Percentiles rank a stretch among this genome's conserved stretches.
Evolutionary conservation across 2,888 invertebrate species (phyloP).

Genomic region (Trachelus iudaicus): DNA sequence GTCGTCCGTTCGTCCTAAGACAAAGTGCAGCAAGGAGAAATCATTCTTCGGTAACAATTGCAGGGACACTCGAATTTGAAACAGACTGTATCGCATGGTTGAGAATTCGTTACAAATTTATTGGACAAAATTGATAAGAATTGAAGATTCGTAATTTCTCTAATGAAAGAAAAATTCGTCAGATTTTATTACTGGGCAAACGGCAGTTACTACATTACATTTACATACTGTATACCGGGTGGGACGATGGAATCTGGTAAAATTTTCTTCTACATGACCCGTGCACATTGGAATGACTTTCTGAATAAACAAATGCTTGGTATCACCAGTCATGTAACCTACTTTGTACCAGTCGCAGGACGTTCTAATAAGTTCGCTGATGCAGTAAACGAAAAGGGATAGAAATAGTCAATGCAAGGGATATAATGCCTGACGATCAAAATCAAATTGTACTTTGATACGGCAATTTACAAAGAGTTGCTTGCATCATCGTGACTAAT

Average conservation of each 20-base stretch:
- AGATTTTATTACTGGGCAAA: too few species aligned
- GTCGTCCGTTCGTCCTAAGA: not conserved
- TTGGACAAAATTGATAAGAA: not conserved
- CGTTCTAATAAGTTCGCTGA: not conserved
- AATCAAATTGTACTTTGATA: not conserved
- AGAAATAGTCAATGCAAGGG: not conserved
- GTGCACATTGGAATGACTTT: not conserved
- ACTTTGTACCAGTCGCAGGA: conserved; percentile 2
- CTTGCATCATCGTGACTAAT: conserved; percentile 19
- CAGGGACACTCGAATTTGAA: not conserved
- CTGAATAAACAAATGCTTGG: not conserved
- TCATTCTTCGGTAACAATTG: not conserved
- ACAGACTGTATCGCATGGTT: not conserved
- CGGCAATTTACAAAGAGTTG: not conserved
- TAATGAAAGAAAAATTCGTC: not conserved
- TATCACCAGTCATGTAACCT: conserved; percentile 2
- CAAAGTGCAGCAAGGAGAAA: not conserved
- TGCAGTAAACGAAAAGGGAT: not conserved
- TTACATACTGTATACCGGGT: not conserved
- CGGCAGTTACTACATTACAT: too few species aligned
- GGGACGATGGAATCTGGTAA: not conserved
- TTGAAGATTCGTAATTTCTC: not conserved
- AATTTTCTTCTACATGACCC: not conserved
- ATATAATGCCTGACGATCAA: not conserved
- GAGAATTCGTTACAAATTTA: not conserved